Percentiles rank a stretch among this genome's conserved stretches.
Evolutionary conservation across 2,797 vertebrate genomes (phyloP).

Genomic region (Lophotriccus pileatus): DNA sequence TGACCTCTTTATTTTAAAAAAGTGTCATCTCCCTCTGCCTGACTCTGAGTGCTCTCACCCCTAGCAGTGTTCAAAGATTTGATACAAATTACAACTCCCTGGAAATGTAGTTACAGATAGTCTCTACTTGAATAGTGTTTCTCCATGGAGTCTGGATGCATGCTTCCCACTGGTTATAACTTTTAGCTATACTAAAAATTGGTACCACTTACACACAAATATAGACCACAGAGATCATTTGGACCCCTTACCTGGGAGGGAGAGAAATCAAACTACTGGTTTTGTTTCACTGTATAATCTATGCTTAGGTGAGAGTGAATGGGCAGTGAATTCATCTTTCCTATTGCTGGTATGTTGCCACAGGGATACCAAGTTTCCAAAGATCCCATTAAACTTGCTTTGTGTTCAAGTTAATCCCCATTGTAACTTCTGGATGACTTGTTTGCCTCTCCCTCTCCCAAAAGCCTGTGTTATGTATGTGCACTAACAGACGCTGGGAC

Average conservation of each 20-base stretch:
- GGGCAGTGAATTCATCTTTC: background rate
- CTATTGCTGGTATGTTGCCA: background rate
- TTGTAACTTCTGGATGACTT: background rate
- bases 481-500: background rate
- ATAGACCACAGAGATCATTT: background rate
- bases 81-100: background rate
- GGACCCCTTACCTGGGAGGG: background rate
- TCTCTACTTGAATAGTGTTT: background rate
- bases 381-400: background rate
- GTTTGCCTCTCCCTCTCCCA: background rate
- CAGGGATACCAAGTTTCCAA: background rate
- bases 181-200: background rate
- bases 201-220: background rate
- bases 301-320: background rate
- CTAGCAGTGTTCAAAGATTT: background rate
- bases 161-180: background rate
- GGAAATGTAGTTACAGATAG: background rate
- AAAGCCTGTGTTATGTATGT: background rate
- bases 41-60: background rate
- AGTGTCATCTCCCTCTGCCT: background rate
- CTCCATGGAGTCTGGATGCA: background rate
- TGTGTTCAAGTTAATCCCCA: background rate
- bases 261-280: background rate
- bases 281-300: background rate
- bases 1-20: slow-evolving; percentile 38